These are phyloP conservation scores for Phymorhynchus buccinoides DNA, from an alignment of 1,140 invertebrate species.

Conservation along the genomic window DNA sequence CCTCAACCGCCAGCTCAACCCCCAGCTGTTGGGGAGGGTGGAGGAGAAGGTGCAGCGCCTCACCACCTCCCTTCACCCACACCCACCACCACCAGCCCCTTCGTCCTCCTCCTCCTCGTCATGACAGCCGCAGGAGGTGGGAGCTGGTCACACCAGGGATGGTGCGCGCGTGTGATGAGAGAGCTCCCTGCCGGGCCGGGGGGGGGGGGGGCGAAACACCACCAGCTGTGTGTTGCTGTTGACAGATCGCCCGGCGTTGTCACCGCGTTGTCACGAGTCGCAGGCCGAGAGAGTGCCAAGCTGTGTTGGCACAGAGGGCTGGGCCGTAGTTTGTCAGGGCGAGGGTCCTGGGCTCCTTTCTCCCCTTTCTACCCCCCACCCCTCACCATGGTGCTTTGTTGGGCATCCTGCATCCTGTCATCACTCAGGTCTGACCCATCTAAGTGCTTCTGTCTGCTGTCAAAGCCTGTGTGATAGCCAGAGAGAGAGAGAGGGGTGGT, in stretches of 20 bases:
- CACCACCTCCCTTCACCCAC: conserved; percentile 42
- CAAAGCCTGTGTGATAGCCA: not conserved
- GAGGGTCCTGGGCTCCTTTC: no score
- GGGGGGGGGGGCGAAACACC: no score
- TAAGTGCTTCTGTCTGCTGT: not conserved
- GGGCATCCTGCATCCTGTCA: not conserved
- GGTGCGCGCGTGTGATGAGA: not conserved
- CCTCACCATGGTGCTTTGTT: not conserved
- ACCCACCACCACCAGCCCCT: not conserved
- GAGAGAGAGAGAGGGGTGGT: not conserved
- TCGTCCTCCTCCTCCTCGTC: not conserved
- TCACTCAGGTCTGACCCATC: not conserved
- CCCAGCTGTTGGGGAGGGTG: conserved; percentile 62
- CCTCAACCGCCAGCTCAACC: conserved; percentile 64
- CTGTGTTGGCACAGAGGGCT: no score
- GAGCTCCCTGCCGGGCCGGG: not conserved
- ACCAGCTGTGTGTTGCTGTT: no score
- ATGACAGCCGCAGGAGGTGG: not conserved
- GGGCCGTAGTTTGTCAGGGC: no score
- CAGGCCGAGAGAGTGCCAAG: not conserved
- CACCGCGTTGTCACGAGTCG: not conserved
- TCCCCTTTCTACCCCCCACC: no score
- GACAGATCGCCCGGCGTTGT: no score
- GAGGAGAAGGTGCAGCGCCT: conserved; percentile 63
- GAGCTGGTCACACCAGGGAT: not conserved